These are phyloP conservation scores for Tenthredo amoena DNA, from an alignment of 2,888 invertebrate genomes.

Conservation along the genomic window DNA sequence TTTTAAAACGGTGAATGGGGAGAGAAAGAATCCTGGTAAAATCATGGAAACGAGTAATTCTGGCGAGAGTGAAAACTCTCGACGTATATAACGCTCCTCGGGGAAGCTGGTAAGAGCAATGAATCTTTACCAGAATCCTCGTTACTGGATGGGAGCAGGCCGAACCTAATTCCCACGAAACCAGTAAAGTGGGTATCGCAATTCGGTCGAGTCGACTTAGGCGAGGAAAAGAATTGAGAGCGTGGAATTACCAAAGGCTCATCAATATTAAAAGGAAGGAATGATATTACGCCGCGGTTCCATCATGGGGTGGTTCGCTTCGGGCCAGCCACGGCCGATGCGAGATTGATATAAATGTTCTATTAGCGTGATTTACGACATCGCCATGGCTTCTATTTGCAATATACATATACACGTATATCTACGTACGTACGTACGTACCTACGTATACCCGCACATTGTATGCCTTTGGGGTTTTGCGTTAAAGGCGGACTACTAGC, in stretches of 20 bases:
- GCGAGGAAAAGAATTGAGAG: slow-evolving; percentile 1
- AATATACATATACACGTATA: neutral
- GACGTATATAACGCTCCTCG: slow-evolving; percentile 4
- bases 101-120: slow-evolving; percentile 26
- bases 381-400: slow-evolving; percentile 33
- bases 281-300: slow-evolving; percentile 39
- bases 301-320: neutral
- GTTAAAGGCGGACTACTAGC: neutral
- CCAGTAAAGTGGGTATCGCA: slow-evolving; percentile 36
- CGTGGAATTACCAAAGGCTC: slow-evolving; percentile 39
- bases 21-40: neutral
- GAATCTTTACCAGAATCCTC: slow-evolving; percentile 38
- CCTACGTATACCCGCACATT: neutral
- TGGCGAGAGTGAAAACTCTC: neutral
- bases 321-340: neutral
- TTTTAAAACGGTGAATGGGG: neutral
- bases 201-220: slow-evolving; percentile 32
- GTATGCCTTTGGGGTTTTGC: neutral
- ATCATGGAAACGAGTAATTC: slow-evolving; percentile 16
- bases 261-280: slow-evolving; percentile 49
- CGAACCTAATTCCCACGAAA: slow-evolving; percentile 33
- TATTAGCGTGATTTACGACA: slow-evolving; percentile 50
- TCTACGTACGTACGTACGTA: neutral
- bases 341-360: slow-evolving; percentile 52
- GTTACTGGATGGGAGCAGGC: neutral